Evolutionary conservation across 2,888 invertebrate genomes (phyloP), one percentile per base, ranked within the genome.

Genomic region (Diloba caeruleocephala): DNA sequence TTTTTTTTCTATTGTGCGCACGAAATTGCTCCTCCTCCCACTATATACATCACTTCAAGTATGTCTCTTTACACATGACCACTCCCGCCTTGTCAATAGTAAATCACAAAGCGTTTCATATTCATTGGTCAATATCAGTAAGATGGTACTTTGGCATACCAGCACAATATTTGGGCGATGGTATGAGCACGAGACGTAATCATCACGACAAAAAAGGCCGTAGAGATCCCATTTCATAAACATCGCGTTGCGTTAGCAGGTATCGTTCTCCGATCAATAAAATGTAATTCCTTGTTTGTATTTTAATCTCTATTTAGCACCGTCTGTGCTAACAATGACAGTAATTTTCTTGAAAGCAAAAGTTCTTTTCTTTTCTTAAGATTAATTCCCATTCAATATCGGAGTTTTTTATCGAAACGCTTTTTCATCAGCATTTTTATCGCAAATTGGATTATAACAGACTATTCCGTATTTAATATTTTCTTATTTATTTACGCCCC

Each of bases 301-400:
- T 59, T 50, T 49, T 59, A 70, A 65, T 64, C 54, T 55, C 33
- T 61, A 67, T 61, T 33, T 33, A 54, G 60, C 58, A 63, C 62
- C 62, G 48, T 36, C 50, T 63, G 52, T 14, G 69, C 57, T 68
- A 66, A 83, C 79, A 83, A 83, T 77, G 77, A 77, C 74, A 78
- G 71, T 80, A 78, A 85, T 85, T 81, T 84, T 78, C 79, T 62
- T 72, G 65, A 73, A 71, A 79, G 81, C 78, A 69, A 71, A 79
- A 76, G 71, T 69, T 74, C 68, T 60, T 70, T 74, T 74, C 74
- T 78, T 71, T 73, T 75, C 67, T 64, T 74, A 65, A 76, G 74
- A 81, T 76, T 78, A 81, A 80, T 82, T 71, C 55, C 61, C 58
- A 72, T 80, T 82, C 71, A 62, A 52, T 50, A 64, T 63, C 58